Conservation (phyloP, 2,113 vertebrate species). For the Crotalus tigris region DNA sequence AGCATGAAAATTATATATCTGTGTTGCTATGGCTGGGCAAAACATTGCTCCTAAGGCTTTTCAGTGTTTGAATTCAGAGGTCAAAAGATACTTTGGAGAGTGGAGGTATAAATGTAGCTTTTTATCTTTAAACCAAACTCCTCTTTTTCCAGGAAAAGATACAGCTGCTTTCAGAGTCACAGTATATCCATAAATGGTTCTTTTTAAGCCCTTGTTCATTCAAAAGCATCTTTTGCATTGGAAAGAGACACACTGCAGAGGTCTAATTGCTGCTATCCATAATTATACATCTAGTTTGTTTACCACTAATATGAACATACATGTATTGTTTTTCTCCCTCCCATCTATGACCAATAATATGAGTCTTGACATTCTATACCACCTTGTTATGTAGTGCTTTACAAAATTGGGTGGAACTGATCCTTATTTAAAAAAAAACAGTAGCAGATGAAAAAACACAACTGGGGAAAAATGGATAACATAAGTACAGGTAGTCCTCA, state of each 20-base stretch:
- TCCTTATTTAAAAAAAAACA: neutral
- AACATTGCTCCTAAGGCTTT: neutral
- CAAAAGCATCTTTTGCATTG: neutral
- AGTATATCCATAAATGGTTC: neutral
- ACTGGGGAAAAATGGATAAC: neutral
- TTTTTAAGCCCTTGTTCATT: neutral
- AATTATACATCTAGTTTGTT: neutral
- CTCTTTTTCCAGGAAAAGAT: neutral
- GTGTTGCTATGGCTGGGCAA: neutral
- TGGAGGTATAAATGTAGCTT: neutral
- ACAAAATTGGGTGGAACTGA: neutral
- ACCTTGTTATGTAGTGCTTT: neutral
- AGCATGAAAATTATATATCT: neutral
- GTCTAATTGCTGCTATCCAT: neutral
- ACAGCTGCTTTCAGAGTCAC: neutral
- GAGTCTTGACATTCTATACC: neutral
- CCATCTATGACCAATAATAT: neutral
- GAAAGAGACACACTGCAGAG: neutral
- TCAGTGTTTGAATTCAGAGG: neutral
- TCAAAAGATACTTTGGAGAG: neutral
- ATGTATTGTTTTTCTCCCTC: neutral
- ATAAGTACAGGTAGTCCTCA: neutral
- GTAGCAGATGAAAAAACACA: neutral
- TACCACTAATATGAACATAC: rapidly evolving
- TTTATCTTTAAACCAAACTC: neutral